Evolutionary conservation across 2,797 vertebrate species (phyloP), one percentile per base, ranked within the genome.

Genomic region (Sandelia bainsii): DNA sequence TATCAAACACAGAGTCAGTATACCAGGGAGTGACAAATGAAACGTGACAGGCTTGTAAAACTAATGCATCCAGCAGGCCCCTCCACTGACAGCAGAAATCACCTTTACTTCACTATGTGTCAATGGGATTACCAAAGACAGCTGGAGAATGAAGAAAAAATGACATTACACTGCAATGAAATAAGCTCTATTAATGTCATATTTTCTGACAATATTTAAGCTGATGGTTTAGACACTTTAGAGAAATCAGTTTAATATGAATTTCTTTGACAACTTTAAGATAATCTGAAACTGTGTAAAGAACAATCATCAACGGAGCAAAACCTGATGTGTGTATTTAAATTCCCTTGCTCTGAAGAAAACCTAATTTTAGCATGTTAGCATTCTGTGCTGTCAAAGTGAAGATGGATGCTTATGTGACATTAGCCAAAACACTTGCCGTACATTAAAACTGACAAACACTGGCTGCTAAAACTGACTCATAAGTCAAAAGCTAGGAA

Each of bases 1-100:
- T 50, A 74, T 65, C 27, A 61, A 52, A 69, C 51, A 12, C 40
- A 54, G 60, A 46, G 75, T 72, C 72, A 50, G 70, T 22, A 27
- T 60, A 71, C 56, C 22, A 34, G 50, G 50, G 66, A 81, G 56
- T 67, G 83, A 87, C 63, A 81, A 82, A 93, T 92, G 69, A 83
- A 85, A 85, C 75, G 80, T 85, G 92, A 90, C 89, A 80, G 83
- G 52, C 80, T 72, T 72, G 80, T 90, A 83, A 90, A 92, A 89
- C 75, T 89, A 88, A 92, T 91, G 90, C 87, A 90, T 87, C 78
- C 54, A 85, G 72, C 88, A 88, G 90, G 27, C 72, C 51, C 65
- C 58, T 89, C 79, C 66, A 78, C 56, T 86, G 82, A 88, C 82
- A 84, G 88, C 58, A 79, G 62, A 88, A 84, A 87, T 50, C 69